These are phyloP conservation scores for Bubo scandiacus DNA, from an alignment of 2,113 vertebrate species.

Conservation along the genomic window DNA sequence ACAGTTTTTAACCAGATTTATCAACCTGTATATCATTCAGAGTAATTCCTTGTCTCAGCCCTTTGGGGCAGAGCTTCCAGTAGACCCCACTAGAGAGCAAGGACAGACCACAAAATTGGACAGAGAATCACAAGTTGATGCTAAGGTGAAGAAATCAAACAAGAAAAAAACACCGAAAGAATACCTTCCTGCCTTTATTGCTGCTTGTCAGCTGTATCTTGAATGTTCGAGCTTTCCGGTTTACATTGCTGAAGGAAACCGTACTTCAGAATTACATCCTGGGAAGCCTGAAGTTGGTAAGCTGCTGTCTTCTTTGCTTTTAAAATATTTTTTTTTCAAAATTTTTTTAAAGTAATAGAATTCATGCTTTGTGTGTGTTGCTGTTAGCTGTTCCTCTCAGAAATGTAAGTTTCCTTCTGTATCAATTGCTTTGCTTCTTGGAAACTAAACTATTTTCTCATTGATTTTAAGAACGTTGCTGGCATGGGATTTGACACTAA, in stretches of 20 bases:
- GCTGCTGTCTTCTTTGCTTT: background rate
- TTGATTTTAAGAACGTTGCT: background rate
- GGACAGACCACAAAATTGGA: conserved; percentile 70
- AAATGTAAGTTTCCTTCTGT: background rate
- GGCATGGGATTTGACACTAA: background rate
- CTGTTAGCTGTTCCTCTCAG: background rate
- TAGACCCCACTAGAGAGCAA: conserved; percentile 49
- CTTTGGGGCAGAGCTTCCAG: conserved; percentile 62
- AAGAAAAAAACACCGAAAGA: conserved; percentile 77
- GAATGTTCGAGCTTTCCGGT: conserved; percentile 98
- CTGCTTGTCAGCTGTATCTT: conserved; percentile 95
- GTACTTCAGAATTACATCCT: conserved; percentile 80
- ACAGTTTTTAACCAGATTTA: conserved; percentile 90
- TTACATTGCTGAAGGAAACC: conserved; percentile 95
- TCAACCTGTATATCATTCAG: conserved; percentile 86
- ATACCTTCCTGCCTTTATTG: conserved; percentile 88
- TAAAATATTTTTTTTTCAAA: background rate
- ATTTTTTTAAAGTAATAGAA: background rate
- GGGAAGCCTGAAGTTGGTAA: conserved; percentile 82
- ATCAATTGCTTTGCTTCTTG: background rate
- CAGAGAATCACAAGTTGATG: conserved; percentile 58
- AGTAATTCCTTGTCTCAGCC: conserved; percentile 55
- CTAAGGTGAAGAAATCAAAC: conserved; percentile 62
- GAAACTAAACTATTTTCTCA: background rate
- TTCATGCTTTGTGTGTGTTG: background rate